Evolutionary conservation across 2,797 vertebrate species (phyloP).

Genomic region (Acrossocheilus fasciatus): DNA sequence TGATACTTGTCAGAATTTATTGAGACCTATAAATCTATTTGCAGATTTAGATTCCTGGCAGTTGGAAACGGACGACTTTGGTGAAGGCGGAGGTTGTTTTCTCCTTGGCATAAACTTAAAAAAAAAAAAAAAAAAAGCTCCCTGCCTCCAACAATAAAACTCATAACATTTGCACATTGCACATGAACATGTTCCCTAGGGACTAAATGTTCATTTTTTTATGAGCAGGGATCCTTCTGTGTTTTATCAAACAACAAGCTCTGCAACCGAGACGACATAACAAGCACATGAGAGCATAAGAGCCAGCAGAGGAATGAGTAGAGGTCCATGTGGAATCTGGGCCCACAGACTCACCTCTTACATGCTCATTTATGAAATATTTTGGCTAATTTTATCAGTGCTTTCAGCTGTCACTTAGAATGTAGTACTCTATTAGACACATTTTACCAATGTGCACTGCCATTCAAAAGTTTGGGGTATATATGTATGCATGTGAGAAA

Average conservation of each 20-base stretch:
- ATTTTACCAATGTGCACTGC: not conserved
- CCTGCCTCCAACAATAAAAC: slow-evolving; percentile 9
- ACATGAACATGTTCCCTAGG: not conserved
- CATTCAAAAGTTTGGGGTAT: not conserved
- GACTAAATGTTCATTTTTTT: slow-evolving; percentile 25
- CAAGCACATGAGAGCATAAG: not conserved
- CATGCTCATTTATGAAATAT: not conserved
- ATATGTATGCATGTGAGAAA: not conserved
- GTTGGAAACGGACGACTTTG: not conserved
- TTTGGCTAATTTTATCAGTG: not conserved
- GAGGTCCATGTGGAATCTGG: not conserved
- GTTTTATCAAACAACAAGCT: slow-evolving; percentile 21
- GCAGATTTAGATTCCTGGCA: slow-evolving; percentile 49
- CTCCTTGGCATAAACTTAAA: slow-evolving; percentile 8
- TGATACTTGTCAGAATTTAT: slow-evolving; percentile 33
- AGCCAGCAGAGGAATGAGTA: not conserved
- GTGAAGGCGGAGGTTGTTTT: slow-evolving; percentile 15
- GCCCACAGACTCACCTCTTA: not conserved
- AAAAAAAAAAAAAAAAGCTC: slow-evolving; percentile 22
- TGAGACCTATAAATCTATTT: slow-evolving; percentile 51
- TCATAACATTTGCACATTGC: not conserved
- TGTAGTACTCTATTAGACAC: not conserved
- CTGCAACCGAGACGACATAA: not conserved
- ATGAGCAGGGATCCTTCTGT: not conserved
- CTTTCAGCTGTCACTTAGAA: not conserved